Base-by-base conservation (phyloP, 2,888 invertebrate genomes). In the Sarcophaga variegata region DNA sequence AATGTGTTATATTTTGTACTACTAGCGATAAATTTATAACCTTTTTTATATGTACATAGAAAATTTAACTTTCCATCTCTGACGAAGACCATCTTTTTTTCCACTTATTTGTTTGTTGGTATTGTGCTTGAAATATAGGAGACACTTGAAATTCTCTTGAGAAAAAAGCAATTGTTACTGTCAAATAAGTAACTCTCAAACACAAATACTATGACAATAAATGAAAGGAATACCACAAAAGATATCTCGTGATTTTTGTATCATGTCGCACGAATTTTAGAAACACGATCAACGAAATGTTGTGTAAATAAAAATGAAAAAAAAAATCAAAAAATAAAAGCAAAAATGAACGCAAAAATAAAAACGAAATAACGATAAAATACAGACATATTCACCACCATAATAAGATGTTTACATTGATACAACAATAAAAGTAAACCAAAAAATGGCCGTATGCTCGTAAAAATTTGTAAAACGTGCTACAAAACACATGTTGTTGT, bases 401-500 rank as follows among this genome's bases (percentile, higher is more conserved):
- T 81, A 54, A 45, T 25, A 37, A 63, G 77, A 83, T 86, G 72
- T 80, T 80, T 81, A 37, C 27, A 74, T 37, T 60, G 80, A 83
- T 81, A 37, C 27, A 70, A 49, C 49, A 77, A 83, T 83, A 83
- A 77, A 83, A 79, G 66, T 72, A 20, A 80, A 75, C 47, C 22
- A 62, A 77, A 83, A 54, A 86, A 83, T 74, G 74, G 80, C 49
- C 69, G 77, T 63, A 83, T 69, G 74, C 37, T 54, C 17, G 54
- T 54, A 54, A 54, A 74, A 83, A 86, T 77, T 86, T 83, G 25
- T 83, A 83, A 83, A 86, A 81, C 83, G 72, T 81, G 76, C 76
- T 67, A 71, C 59, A 82, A 81, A 83, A 77, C 80, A 86, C 81
- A 86, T 86, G 80, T 54, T 54, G 37, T 86, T 83, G 77, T 77